phyloP scores from a whole-genome alignment of 2,113 vertebrate species.

The Cebidichthys violaceus region DNA sequence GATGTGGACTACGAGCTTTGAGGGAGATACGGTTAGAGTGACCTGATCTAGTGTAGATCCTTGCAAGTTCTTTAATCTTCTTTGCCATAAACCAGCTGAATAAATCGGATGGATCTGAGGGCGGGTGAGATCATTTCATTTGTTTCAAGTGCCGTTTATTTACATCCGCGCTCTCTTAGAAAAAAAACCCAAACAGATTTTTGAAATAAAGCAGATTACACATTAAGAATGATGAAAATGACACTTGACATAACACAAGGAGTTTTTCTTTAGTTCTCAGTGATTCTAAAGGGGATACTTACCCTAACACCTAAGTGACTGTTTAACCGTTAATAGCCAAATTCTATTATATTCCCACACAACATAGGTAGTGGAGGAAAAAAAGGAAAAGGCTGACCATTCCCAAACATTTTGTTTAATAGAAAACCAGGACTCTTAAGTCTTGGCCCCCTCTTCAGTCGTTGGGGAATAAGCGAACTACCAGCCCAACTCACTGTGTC shows the following conservation, averaged over 20 bases:
- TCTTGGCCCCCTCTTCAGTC: too few relatives aligned
- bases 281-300: not conserved
- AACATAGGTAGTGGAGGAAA: not conserved
- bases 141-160: not conserved
- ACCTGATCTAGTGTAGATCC: slow-evolving; percentile 26
- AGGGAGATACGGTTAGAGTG: slow-evolving; percentile 25
- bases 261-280: slow-evolving; percentile 18
- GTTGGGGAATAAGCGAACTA: too few relatives aligned
- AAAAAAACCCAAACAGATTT: not conserved
- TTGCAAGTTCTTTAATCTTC: slow-evolving; percentile 32
- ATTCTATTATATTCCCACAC: not conserved
- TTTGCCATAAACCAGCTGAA: slow-evolving; percentile 30
- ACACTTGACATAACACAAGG: not conserved
- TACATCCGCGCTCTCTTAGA: not conserved
- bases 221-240: slow-evolving; percentile 4
- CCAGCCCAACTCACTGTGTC: too few relatives aligned
- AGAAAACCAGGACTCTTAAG: not conserved
- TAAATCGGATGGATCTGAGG: slow-evolving; percentile 1
- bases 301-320: not conserved
- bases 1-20: slow-evolving; percentile 39
- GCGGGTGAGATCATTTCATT: not conserved
- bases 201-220: slow-evolving; percentile 2
- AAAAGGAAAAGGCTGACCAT: not conserved
- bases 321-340: not conserved
- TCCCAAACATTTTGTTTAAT: not conserved